Evolutionary conservation across 2,888 invertebrate genomes (phyloP).

Genomic region (Nephrotoma flavescens): DNA sequence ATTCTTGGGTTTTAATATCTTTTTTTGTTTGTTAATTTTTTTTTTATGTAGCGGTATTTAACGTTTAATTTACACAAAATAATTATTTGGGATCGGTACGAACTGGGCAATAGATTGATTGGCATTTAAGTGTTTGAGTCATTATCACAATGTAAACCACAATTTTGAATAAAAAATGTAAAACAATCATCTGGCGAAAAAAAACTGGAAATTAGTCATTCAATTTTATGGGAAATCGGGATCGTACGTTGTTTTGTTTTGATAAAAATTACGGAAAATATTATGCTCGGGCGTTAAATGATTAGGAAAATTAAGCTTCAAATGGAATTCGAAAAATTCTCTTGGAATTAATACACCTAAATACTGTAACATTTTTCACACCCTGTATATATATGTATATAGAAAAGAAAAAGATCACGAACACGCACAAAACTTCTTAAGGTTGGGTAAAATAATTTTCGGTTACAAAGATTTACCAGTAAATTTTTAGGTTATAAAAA

Average conservation of each 20-base stretch:
- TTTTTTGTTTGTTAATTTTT: not conserved
- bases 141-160: not conserved
- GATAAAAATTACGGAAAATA: not conserved
- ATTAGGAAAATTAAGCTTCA: not conserved
- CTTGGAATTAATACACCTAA: not conserved
- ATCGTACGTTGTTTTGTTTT: not conserved
- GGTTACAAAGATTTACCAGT: not conserved
- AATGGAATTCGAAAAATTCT: not conserved
- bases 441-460: not conserved
- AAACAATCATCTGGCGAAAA: not conserved
- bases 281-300: not conserved
- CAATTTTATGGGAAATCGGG: not conserved
- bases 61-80: not conserved
- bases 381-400: not conserved
- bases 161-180: not conserved
- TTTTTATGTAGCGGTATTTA: not conserved
- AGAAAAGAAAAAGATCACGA: not conserved
- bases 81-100: not conserved
- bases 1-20: not conserved
- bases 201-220: not conserved
- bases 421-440: not conserved
- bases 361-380: not conserved
- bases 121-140: not conserved
- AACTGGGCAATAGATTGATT: not conserved
- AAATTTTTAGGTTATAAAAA: not conserved